phyloP scores from a whole-genome alignment of 2,797 vertebrate species.

The Falco berigora region DNA sequence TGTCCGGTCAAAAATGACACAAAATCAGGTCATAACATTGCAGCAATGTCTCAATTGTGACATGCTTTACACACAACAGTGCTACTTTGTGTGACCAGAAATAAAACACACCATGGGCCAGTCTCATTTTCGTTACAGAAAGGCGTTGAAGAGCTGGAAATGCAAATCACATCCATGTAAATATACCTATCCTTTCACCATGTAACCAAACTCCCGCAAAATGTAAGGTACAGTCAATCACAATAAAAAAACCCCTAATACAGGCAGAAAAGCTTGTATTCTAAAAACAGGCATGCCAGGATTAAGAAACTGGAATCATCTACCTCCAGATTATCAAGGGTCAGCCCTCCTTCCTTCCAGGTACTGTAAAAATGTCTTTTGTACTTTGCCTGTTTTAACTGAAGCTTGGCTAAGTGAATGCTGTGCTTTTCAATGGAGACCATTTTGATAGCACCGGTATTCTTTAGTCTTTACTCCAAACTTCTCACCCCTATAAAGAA shows the following conservation, averaged over 20 bases:
- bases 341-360: background rate
- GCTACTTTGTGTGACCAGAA: background rate
- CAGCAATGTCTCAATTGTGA: background rate
- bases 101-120: background rate
- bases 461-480: background rate
- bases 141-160: background rate
- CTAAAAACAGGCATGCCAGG: background rate
- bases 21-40: background rate
- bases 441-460: background rate
- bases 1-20: background rate
- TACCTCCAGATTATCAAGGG: background rate
- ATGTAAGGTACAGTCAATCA: background rate
- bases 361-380: background rate
- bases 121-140: background rate
- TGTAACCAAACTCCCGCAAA: background rate
- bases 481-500: background rate
- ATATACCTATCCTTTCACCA: background rate
- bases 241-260: background rate
- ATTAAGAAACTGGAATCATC: background rate
- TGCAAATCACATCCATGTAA: background rate
- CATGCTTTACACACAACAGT: background rate
- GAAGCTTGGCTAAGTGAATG: background rate
- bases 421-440: background rate
- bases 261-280: background rate
- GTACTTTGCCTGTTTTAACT: background rate